Percentiles rank a stretch among this genome's conserved stretches.
phyloP scores from a whole-genome alignment of 2,888 invertebrate genomes.

The Dryobotodes eremita region DNA sequence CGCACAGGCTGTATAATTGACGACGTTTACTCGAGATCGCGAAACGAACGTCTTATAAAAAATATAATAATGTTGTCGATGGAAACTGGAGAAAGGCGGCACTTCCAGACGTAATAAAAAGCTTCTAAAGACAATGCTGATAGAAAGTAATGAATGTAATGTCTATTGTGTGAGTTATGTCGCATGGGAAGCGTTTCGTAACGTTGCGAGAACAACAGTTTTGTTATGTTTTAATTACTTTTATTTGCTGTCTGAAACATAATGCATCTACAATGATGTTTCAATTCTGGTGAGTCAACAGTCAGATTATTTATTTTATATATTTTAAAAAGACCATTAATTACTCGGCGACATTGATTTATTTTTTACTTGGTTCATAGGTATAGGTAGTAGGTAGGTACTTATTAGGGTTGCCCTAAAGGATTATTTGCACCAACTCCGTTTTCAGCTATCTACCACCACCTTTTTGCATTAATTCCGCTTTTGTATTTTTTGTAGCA shows the following conservation, averaged over 20 bases:
- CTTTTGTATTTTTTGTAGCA: too few species aligned
- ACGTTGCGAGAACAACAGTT: conserved; percentile 61
- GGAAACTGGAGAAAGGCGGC: conserved; percentile 57
- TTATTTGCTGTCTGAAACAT: conserved; percentile 42
- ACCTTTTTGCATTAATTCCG: too few species aligned
- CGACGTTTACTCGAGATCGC: conserved; percentile 6
- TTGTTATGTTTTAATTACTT: conserved; percentile 61
- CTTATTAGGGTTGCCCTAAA: too few species aligned
- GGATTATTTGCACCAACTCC: too few species aligned
- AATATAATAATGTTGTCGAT: conserved; percentile 39
- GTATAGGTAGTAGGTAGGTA: too few species aligned
- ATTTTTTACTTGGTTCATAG: neutral
- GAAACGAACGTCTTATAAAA: neutral
- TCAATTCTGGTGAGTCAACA: neutral
- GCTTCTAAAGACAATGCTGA: conserved; percentile 59
- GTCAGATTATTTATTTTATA: too few species aligned
- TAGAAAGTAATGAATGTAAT: conserved; percentile 65
- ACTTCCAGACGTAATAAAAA: conserved; percentile 56
- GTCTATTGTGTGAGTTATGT: conserved; percentile 72
- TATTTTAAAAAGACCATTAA: too few species aligned
- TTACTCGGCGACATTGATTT: neutral
- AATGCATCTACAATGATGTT: neutral
- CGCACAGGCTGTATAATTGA: conserved; percentile 6
- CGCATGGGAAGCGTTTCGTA: conserved; percentile 72
- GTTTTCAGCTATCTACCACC: too few species aligned